phyloP scores from a whole-genome alignment of 2,888 invertebrate species.

The Shargacucullia verbasci region DNA sequence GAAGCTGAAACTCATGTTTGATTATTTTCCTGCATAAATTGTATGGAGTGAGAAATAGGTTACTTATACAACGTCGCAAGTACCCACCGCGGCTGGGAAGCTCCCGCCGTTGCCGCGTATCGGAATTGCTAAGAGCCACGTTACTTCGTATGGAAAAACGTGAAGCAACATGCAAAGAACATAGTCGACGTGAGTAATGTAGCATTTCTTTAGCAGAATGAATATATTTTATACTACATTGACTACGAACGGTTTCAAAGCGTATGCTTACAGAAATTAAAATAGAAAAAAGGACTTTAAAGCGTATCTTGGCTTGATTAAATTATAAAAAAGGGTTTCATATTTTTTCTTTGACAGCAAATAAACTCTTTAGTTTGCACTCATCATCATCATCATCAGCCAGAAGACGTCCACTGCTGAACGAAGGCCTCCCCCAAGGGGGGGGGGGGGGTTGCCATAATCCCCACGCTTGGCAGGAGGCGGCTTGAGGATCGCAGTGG shows the following conservation, averaged over 20 bases:
- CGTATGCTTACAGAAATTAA: no score
- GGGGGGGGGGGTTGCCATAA: no score
- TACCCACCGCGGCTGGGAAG: conserved; percentile 10
- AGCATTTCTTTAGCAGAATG: conserved; percentile 2
- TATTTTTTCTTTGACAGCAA: conserved; percentile 1
- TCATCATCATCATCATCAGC: no score
- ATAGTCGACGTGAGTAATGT: conserved; percentile 3
- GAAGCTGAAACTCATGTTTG: conserved; percentile 1
- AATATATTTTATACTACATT: background rate
- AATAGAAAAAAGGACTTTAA: no score
- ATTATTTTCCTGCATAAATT: conserved; percentile 25
- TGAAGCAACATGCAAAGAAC: conserved; percentile 27
- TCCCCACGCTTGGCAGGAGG: no score
- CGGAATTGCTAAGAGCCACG: conserved; percentile 34
- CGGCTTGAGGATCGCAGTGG: no score
- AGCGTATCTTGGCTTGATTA: no score
- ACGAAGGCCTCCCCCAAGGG: no score
- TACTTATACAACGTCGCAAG: conserved; percentile 5
- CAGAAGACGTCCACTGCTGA: no score
- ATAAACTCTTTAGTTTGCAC: conserved; percentile 3
- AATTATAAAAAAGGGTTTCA: no score
- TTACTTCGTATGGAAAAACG: conserved; percentile 35
- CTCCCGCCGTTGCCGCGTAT: conserved; percentile 16
- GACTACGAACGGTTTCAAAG: no score
- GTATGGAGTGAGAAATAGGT: conserved; percentile 13